A percentile compares a stretch with the other conserved stretches of the same genome.
Evolutionary conservation across 2,797 vertebrate species (phyloP).

Genomic region (Epinephelus malabaricus): DNA sequence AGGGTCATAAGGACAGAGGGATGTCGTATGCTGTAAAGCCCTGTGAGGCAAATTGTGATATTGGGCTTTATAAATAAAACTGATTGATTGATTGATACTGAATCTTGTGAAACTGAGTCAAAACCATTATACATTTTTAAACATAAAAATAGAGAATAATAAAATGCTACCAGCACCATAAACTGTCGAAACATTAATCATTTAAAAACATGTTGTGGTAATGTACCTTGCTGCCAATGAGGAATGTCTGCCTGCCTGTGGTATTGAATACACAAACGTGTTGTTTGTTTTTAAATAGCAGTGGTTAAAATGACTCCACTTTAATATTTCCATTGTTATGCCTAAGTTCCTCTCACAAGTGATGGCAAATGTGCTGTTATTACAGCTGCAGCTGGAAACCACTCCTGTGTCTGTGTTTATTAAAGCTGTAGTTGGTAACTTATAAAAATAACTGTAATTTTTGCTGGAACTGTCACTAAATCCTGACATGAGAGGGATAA

Average conservation of each 20-base stretch:
- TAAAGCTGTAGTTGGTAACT: too few relatives aligned
- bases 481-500: too few relatives aligned
- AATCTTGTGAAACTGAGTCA: neutral
- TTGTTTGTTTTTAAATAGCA: slow-evolving; percentile 4
- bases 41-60: too few relatives aligned
- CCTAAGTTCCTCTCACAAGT: slow-evolving; percentile 1
- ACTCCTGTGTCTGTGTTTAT: too few relatives aligned
- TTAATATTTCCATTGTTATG: slow-evolving; percentile 29
- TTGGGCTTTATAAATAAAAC: too few relatives aligned
- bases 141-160: neutral
- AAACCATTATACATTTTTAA: neutral
- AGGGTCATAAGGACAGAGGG: too few relatives aligned
- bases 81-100: too few relatives aligned
- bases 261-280: slow-evolving; percentile 16
- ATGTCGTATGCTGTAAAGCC: too few relatives aligned
- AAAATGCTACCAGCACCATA: neutral
- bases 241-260: neutral
- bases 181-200: neutral
- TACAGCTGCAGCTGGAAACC: too few relatives aligned
- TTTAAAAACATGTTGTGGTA: slow-evolving; percentile 1
- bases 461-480: too few relatives aligned
- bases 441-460: too few relatives aligned
- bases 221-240: slow-evolving; percentile 3
- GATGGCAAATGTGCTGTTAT: slow-evolving; percentile 4
- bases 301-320: slow-evolving; percentile 8